A percentile compares a stretch with the other conserved stretches of the same genome.
Evolutionary conservation across 2,888 invertebrate genomes (phyloP).

Genomic region (Pseudeuparius sepicola): DNA sequence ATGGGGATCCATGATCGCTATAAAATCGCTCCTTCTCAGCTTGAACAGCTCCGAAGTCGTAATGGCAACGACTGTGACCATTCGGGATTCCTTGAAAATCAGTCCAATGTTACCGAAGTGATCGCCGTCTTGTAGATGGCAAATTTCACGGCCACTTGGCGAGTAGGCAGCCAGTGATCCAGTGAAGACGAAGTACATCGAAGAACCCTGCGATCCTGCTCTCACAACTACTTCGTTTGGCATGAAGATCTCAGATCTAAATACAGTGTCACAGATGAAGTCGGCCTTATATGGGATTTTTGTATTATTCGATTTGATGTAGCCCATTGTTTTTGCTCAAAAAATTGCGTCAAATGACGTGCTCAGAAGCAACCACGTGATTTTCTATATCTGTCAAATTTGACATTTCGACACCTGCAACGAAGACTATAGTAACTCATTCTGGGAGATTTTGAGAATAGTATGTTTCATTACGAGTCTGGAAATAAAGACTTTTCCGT

Average conservation of each 20-base stretch:
- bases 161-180: neutral
- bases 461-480: too few species aligned
- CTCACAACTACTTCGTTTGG: constrained; percentile 3
- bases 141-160: neutral
- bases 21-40: constrained; percentile 2
- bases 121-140: constrained; percentile 7
- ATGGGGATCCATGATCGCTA: neutral
- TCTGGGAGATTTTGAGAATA: too few species aligned
- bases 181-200: neutral
- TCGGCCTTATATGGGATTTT: too few species aligned
- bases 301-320: neutral
- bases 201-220: neutral
- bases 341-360: too few species aligned
- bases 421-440: too few species aligned
- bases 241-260: constrained; percentile 2
- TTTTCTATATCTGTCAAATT: too few species aligned
- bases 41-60: neutral
- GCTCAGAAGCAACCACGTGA: too few species aligned
- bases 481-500: too few species aligned
- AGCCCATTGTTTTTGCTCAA: too few species aligned
- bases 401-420: too few species aligned
- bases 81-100: neutral
- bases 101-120: constrained; percentile 4
- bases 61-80: neutral
- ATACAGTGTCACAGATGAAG: too few species aligned